Evolutionary conservation across 1,140 invertebrate genomes (phyloP).

Genomic region (Thaumetopoea pityocampa): DNA sequence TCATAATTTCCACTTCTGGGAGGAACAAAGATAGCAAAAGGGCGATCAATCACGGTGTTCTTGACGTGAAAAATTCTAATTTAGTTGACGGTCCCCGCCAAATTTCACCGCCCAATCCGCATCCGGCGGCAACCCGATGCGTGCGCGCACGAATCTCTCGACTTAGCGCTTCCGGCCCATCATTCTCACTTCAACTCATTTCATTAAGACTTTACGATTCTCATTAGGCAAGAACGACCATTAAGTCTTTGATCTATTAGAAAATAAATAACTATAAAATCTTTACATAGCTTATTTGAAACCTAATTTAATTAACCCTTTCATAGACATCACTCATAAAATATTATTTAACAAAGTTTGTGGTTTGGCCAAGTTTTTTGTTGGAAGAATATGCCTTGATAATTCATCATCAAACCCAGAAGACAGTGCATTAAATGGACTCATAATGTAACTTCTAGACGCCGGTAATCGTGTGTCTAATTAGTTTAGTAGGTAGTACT

Average conservation of each 20-base stretch:
- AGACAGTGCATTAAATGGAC: too few species aligned
- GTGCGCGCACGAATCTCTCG: slow-evolving; percentile 33
- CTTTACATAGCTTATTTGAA: slow-evolving; percentile 3
- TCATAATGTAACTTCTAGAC: too few species aligned
- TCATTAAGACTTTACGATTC: slow-evolving; percentile 37
- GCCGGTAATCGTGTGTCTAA: too few species aligned
- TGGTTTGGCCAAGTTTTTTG: too few species aligned
- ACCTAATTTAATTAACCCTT: not conserved
- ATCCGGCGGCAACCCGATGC: slow-evolving; percentile 34
- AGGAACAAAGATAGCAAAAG: slow-evolving; percentile 15
- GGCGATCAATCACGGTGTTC: slow-evolving; percentile 33
- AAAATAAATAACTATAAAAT: slow-evolving; percentile 8
- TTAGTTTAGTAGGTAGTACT: too few species aligned
- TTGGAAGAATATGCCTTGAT: too few species aligned
- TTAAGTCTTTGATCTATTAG: slow-evolving; percentile 36
- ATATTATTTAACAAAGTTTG: too few species aligned
- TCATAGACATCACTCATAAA: too few species aligned
- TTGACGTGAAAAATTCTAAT: slow-evolving; percentile 36
- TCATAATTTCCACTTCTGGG: slow-evolving; percentile 11
- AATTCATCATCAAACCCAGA: too few species aligned
- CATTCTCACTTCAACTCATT: slow-evolving; percentile 30
- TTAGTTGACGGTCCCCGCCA: slow-evolving; percentile 32
- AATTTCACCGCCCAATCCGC: slow-evolving; percentile 27
- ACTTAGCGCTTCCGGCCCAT: slow-evolving; percentile 43
- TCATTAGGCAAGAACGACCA: slow-evolving; percentile 39